phyloP scores from a whole-genome alignment of 2,888 invertebrate species.

The Malthinus flaveolus region DNA sequence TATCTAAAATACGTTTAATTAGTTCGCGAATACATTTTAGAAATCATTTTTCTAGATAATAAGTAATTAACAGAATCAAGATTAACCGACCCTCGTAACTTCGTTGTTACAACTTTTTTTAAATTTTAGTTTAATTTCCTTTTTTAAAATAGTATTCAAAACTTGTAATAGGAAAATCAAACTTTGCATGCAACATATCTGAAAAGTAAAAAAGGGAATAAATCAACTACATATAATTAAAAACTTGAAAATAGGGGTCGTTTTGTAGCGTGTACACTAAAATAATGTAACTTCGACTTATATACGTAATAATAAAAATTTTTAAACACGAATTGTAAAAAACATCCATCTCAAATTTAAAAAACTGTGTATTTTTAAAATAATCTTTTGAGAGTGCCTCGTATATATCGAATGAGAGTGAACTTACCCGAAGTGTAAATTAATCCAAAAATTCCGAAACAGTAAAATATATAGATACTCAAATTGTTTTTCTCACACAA shows the following conservation, averaged over 20 bases:
- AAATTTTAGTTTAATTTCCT: neutral
- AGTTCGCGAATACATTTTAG: too few species aligned
- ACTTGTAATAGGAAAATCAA: neutral
- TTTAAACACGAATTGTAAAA: slow-evolving; percentile 11
- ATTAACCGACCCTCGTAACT: neutral
- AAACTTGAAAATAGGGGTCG: slow-evolving; percentile 11
- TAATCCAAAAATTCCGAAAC: neutral
- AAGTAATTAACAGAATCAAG: neutral
- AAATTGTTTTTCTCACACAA: neutral
- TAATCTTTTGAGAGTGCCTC: neutral
- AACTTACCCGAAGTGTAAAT: neutral
- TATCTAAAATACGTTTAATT: too few species aligned
- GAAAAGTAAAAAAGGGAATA: neutral
- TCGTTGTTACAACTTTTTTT: neutral
- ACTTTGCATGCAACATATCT: slow-evolving; percentile 1
- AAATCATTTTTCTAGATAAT: neutral
- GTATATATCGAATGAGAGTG: too few species aligned
- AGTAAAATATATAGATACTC: neutral
- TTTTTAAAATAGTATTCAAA: neutral
- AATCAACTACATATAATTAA: slow-evolving; percentile 12
- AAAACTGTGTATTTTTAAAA: neutral
- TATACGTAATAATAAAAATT: slow-evolving; percentile 8
- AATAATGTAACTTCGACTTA: slow-evolving; percentile 14
- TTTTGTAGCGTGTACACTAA: slow-evolving; percentile 11
- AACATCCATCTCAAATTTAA: slow-evolving; percentile 7